These are phyloP conservation scores for Paramormyrops hopkinsi DNA, from an alignment of 2,797 vertebrate species.

Conservation along the genomic window DNA sequence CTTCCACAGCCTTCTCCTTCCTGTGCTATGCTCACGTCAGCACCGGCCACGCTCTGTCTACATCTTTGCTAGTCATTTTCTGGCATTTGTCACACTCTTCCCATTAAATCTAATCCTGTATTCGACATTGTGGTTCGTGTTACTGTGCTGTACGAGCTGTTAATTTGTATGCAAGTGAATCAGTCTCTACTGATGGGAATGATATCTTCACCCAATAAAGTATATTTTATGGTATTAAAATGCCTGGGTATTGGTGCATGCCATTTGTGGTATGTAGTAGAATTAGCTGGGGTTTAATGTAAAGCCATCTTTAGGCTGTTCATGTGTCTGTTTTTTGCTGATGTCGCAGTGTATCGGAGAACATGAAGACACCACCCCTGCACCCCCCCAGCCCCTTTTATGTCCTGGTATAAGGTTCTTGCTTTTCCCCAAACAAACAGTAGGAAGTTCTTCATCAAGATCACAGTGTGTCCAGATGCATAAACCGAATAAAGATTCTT, in stretches of 20 bases:
- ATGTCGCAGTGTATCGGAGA: neutral
- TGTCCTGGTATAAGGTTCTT: neutral
- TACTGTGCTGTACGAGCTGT: neutral
- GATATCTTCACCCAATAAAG: neutral
- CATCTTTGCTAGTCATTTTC: neutral
- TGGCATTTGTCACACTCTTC: neutral
- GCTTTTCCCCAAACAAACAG: neutral
- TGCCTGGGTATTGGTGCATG: neutral
- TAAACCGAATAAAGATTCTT: neutral
- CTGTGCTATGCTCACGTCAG: neutral
- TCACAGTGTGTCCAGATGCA: neutral
- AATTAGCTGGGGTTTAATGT: neutral
- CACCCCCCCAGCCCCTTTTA: neutral
- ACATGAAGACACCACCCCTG: neutral
- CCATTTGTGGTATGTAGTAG: neutral
- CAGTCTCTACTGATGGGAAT: neutral
- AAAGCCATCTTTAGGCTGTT: neutral
- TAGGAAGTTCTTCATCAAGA: neutral
- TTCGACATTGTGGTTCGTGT: neutral
- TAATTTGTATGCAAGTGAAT: neutral
- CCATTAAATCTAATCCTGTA: neutral
- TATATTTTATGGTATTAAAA: constrained; percentile 2
- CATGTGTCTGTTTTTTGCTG: neutral
- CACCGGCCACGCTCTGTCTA: neutral
- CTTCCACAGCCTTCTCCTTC: neutral